Evolutionary conservation across 2,113 vertebrate genomes (phyloP).

Genomic region (Candoia aspera): DNA sequence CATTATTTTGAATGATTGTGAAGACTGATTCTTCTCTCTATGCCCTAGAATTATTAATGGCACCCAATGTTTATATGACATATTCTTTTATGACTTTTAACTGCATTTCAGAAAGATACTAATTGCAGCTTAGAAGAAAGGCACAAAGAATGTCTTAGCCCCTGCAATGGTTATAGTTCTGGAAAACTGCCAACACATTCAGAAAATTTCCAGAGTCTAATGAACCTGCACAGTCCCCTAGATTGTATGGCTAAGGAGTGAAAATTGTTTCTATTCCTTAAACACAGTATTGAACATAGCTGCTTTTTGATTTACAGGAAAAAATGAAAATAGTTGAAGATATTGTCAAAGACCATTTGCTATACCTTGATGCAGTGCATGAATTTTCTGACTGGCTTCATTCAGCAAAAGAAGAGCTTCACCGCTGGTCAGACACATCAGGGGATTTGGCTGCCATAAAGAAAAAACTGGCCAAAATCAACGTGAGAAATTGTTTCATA

Average conservation of each 20-base stretch:
- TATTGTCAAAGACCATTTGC: constrained; percentile 89
- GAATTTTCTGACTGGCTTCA: constrained; percentile 96
- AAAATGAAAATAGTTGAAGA: constrained; percentile 88
- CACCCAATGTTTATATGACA: neutral
- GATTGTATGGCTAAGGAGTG: neutral
- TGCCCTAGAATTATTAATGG: too few relatives aligned
- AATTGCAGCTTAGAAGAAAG: neutral
- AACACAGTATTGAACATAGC: neutral
- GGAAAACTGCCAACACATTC: neutral
- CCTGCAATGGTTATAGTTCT: neutral
- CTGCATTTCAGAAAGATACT: neutral
- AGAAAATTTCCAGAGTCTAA: neutral
- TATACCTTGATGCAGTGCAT: constrained; percentile 90
- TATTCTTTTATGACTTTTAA: neutral
- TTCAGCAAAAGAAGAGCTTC: constrained; percentile 94
- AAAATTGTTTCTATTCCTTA: neutral
- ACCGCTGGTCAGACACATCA: constrained; percentile 90
- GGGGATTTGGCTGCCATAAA: constrained; percentile 83
- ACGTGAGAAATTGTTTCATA: constrained; percentile 74
- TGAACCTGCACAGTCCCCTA: neutral
- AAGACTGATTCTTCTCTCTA: too few relatives aligned
- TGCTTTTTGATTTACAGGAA: constrained; percentile 72
- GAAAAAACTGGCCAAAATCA: constrained; percentile 88
- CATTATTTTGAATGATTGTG: too few relatives aligned
- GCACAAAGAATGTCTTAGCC: neutral